Evolutionary conservation across 2,888 invertebrate genomes (phyloP), one percentile per base, ranked within the genome.

Genomic region (Spatulosminthurus flaviceps): DNA sequence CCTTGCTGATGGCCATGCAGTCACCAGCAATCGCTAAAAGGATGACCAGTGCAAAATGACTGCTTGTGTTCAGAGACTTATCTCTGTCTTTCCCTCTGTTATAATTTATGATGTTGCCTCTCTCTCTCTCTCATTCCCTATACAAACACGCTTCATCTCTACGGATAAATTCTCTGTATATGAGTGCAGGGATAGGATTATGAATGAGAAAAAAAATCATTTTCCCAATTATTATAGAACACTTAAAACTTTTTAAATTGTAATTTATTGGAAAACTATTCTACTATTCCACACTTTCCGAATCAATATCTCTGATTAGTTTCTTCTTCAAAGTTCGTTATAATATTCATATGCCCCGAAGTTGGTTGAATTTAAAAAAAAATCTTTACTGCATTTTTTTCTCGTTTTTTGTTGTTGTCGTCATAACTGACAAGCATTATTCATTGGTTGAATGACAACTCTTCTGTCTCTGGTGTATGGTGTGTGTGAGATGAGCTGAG

Each of bases 81-180:
- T 67, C 67, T n/a, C n/a, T 67, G 67, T 67, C 28, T 67, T 67
- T 67, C 7, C 67, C 28, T 67, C 11, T 29, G 13, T 67, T 67
- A 73, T 43, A 73, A 73, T 73, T 73, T 73, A 73, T 43, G 73
- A 73, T 60, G 51, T 73, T 73, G 73, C 42, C 42, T 51, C 60
- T 22, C 51, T 73, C 2, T 2, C 51, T 51, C 5, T n/a, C 42
- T 51, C 60, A 43, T 26, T 73, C 2, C 16, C 51, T 51, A 51
- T n/a, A 51, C 51, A 51, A 51, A 51, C 51, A 51, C 51, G 16
- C 51, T 51, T 51, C 9, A 5, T 19, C 19, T 51, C 7, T n/a
- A 51, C 51, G 16, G 51, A 51, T n/a, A n/a, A n/a, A n/a, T n/a
- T n/a, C n/a, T n/a, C n/a, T n/a, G n/a, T n/a, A n/a, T n/a, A n/a